A percentile compares a stretch with the other conserved stretches of the same genome.
phyloP scores from a whole-genome alignment of 2,797 vertebrate species.

The Micromesistius poutassou region DNA sequence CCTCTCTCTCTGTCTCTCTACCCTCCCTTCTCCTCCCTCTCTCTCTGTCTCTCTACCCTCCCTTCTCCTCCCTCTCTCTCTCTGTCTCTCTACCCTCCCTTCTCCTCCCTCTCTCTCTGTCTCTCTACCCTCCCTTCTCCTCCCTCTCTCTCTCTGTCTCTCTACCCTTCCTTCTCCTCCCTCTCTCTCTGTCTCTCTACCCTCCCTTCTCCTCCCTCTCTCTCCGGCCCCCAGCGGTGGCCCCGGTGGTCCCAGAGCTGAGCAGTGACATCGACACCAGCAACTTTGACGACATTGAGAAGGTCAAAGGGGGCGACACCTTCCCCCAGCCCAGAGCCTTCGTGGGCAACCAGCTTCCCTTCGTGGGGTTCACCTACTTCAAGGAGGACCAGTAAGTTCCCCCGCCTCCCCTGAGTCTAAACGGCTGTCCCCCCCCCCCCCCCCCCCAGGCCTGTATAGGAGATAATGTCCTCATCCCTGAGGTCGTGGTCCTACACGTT shows the following conservation, averaged over 20 bases:
- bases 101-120: too few species aligned
- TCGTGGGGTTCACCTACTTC: conserved; percentile 96
- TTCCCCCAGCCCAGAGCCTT: conserved; percentile 93
- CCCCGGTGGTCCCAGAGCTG: conserved; percentile 95
- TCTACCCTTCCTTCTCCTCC: neutral
- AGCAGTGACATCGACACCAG: conserved; percentile 94
- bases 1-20: too few species aligned
- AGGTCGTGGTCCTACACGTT: neutral
- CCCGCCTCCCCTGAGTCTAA: conserved; percentile 26
- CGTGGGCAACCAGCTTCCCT: conserved; percentile 96
- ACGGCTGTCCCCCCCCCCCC: neutral
- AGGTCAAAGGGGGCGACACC: conserved; percentile 89
- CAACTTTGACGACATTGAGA: conserved; percentile 96
- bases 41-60: too few species aligned
- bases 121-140: too few species aligned
- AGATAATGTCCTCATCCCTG: neutral
- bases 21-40: too few species aligned
- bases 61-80: too few species aligned
- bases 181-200: neutral
- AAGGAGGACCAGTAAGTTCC: conserved; percentile 89
- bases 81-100: too few species aligned
- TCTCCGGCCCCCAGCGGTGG: conserved; percentile 79
- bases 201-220: conserved; percentile 12
- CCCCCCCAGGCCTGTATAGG: neutral
- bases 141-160: neutral